Conservation (phyloP, 2,113 vertebrate genomes). For the Coptodon bakossiorum region DNA sequence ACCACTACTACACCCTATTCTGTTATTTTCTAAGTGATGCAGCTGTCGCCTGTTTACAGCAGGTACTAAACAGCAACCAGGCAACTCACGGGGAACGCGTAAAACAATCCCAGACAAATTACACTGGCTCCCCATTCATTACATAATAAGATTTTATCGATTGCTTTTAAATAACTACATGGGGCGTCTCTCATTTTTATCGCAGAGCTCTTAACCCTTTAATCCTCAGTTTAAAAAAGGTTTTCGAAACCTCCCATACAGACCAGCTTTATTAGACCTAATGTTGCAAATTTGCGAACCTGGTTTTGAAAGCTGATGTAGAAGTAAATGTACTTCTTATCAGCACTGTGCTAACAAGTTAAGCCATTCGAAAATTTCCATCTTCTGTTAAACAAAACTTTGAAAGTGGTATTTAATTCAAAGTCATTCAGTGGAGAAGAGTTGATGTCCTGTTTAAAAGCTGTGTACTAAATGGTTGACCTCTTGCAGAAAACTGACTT, state of each 20-base stretch:
- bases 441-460: neutral
- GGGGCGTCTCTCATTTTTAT: neutral
- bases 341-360: neutral
- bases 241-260: neutral
- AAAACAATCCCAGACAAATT: neutral
- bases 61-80: neutral
- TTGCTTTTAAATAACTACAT: neutral
- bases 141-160: neutral
- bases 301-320: neutral
- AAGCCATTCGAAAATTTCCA: neutral
- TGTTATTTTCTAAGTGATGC: neutral
- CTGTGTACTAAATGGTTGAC: too few relatives aligned
- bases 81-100: neutral
- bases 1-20: neutral
- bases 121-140: neutral
- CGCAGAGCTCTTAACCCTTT: neutral
- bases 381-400: neutral
- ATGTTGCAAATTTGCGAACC: neutral
- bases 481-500: neutral
- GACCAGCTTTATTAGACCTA: neutral
- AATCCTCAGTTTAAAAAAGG: neutral
- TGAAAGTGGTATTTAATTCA: neutral
- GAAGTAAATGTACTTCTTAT: neutral
- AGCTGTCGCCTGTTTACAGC: neutral
- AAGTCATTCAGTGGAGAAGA: neutral